Evolutionary conservation across 2,113 vertebrate species (phyloP).

Genomic region (Sapayoa aenigma): DNA sequence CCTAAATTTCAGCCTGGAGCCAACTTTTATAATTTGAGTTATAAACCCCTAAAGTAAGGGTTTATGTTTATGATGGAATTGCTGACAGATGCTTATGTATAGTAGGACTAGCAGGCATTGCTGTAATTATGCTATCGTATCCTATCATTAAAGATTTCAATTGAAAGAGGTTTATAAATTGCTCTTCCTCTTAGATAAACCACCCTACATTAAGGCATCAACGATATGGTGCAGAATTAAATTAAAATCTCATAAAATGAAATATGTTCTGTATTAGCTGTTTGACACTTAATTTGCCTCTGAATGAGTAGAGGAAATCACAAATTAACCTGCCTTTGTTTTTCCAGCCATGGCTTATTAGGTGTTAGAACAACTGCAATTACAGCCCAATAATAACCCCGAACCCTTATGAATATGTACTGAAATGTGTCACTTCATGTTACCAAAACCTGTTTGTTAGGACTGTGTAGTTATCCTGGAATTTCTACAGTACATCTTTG

Average conservation of each 20-base stretch:
- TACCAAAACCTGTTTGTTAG: conserved; percentile 62
- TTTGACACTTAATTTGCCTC: conserved; percentile 99
- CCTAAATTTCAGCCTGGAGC: conserved; percentile 58
- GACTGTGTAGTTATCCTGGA: conserved; percentile 17
- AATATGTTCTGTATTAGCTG: conserved; percentile 99
- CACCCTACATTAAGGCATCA: conserved; percentile 85
- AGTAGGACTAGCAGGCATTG: conserved; percentile 62
- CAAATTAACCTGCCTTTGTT: conserved; percentile 99
- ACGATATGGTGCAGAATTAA: conserved; percentile 91
- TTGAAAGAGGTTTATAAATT: conserved; percentile 98
- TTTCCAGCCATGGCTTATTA: conserved; percentile 90
- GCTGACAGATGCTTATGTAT: conserved; percentile 59
- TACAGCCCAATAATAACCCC: conserved; percentile 90
- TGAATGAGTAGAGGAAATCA: conserved; percentile 99
- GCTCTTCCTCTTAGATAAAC: conserved; percentile 84
- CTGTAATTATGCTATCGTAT: conserved; percentile 80
- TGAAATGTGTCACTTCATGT: conserved; percentile 65
- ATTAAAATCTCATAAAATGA: conserved; percentile 99
- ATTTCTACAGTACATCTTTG: not conserved
- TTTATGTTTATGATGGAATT: conserved; percentile 66
- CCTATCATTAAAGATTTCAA: conserved; percentile 91
- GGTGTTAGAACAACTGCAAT: conserved; percentile 90
- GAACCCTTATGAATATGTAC: conserved; percentile 85
- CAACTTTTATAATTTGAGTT: conserved; percentile 57
- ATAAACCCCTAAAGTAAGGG: conserved; percentile 46